phyloP scores from a whole-genome alignment of 2,888 invertebrate species.

The Hypselothyrea guttata region DNA sequence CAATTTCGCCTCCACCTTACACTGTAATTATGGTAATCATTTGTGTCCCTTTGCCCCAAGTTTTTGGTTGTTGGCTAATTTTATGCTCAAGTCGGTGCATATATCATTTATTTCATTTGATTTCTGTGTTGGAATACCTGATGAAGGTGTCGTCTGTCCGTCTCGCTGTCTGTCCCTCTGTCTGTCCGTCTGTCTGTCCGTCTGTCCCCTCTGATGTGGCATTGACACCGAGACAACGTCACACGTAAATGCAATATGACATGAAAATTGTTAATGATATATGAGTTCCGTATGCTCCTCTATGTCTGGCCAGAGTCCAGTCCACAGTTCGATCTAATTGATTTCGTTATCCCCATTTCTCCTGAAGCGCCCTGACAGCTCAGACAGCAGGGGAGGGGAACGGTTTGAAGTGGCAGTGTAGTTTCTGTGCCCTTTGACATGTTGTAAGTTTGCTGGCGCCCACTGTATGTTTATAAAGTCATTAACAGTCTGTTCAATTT shows the following conservation, averaged over 20 bases:
- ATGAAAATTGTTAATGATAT: constrained; percentile 75
- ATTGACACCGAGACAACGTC: constrained; percentile 42
- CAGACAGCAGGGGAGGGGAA: constrained; percentile 40
- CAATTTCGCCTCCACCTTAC: constrained; percentile 53
- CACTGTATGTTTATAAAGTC: constrained; percentile 68
- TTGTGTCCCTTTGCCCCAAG: constrained; percentile 40
- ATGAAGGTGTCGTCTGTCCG: constrained; percentile 45
- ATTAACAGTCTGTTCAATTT: constrained; percentile 38
- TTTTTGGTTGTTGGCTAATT: constrained; percentile 55
- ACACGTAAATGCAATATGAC: constrained; percentile 59
- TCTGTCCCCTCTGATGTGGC: constrained; percentile 26
- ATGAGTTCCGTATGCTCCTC: constrained; percentile 50
- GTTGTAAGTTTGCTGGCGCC: too few relatives aligned
- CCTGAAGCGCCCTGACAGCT: constrained; percentile 53
- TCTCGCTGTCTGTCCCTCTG: constrained; percentile 8
- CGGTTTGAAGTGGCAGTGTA: constrained; percentile 28
- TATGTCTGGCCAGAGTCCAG: constrained; percentile 22
- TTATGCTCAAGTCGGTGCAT: constrained; percentile 11
- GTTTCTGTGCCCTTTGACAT: constrained; percentile 42
- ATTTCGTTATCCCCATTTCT: constrained; percentile 35
- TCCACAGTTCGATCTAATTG: constrained; percentile 57
- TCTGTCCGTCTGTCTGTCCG: constrained; percentile 11
- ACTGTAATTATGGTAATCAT: constrained; percentile 40
- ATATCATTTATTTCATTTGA: constrained; percentile 18
- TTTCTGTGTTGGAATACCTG: constrained; percentile 64